A percentile compares a stretch with the other conserved stretches of the same genome.
phyloP scores from a whole-genome alignment of 1,140 invertebrate species.

The Sinella curviseta region DNA sequence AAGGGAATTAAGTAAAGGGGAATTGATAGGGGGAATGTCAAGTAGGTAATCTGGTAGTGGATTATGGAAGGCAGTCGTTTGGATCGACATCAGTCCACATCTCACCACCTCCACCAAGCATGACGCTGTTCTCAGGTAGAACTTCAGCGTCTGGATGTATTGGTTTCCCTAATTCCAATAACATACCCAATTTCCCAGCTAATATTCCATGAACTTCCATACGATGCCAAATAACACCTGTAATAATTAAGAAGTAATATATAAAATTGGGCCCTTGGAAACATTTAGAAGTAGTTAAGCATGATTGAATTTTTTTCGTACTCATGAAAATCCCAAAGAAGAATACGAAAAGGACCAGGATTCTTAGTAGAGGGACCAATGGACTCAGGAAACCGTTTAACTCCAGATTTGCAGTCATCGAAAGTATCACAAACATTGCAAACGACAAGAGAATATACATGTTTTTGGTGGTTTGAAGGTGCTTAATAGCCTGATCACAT shows the following conservation, averaged over 20 bases:
- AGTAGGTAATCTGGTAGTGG: no score
- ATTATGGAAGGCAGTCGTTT: slow-evolving; percentile 7
- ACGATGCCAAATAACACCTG: slow-evolving; percentile 68
- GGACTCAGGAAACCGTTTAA: background rate
- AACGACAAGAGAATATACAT: slow-evolving; percentile 31
- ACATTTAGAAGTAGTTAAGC: no score
- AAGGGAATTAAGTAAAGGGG: no score
- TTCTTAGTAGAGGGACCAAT: slow-evolving; percentile 58
- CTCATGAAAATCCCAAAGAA: slow-evolving; percentile 74
- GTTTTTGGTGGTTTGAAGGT: slow-evolving; percentile 36
- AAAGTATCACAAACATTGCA: slow-evolving; percentile 22
- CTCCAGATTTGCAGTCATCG: slow-evolving; percentile 33
- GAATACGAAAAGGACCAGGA: slow-evolving; percentile 65
- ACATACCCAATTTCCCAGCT: slow-evolving; percentile 67
- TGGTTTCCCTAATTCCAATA: slow-evolving; percentile 53
- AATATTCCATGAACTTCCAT: slow-evolving; percentile 74
- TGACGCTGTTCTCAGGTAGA: background rate
- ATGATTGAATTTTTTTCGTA: slow-evolving; percentile 42
- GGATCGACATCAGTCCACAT: background rate
- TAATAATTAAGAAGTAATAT: background rate
- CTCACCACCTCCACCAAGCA: background rate
- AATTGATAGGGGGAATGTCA: no score
- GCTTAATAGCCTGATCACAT: slow-evolving; percentile 39
- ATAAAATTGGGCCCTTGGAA: background rate
- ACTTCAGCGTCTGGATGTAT: background rate